Percentiles rank a stretch among this genome's conserved stretches.
Conservation (phyloP, 2,888 invertebrate genomes). For the Microplitis deprimator region DNA sequence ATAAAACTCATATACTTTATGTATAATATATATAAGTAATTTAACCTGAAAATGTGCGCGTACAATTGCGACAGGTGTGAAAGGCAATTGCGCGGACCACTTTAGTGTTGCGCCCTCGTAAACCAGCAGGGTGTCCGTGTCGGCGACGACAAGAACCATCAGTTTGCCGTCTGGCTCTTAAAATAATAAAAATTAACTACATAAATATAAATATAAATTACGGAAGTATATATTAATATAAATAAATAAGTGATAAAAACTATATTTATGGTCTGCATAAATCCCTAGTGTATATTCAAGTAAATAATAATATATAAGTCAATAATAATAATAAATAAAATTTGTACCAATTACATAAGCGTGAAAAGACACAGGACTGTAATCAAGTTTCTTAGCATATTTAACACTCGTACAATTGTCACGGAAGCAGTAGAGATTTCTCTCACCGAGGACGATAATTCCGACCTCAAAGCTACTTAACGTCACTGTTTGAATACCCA, state of each 20-base stretch:
- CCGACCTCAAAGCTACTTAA: conserved; percentile 78
- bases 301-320: not conserved
- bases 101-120: conserved; percentile 87
- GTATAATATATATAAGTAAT: not conserved
- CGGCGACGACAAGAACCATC: conserved; percentile 83
- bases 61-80: conserved; percentile 81
- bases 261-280: no score
- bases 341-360: conserved; percentile 78
- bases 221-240: not conserved
- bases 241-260: not conserved
- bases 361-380: conserved; percentile 83
- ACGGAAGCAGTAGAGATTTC: conserved; percentile 85
- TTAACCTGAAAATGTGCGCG: conserved; percentile 80
- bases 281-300: not conserved
- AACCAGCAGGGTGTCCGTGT: conserved; percentile 86
- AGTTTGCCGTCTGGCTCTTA: conserved; percentile 82
- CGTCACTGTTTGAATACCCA: conserved; percentile 77
- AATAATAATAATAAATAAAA: not conserved
- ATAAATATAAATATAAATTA: not conserved
- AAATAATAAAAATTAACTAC: conserved; percentile 53
- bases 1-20: not conserved
- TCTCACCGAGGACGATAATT: conserved; percentile 87
- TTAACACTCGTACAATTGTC: conserved; percentile 83
- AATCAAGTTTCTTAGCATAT: conserved; percentile 89
- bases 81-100: conserved; percentile 91